These are phyloP conservation scores for Eudasyphora cyanicolor DNA, from an alignment of 2,888 invertebrate genomes.

Conservation along the genomic window DNA sequence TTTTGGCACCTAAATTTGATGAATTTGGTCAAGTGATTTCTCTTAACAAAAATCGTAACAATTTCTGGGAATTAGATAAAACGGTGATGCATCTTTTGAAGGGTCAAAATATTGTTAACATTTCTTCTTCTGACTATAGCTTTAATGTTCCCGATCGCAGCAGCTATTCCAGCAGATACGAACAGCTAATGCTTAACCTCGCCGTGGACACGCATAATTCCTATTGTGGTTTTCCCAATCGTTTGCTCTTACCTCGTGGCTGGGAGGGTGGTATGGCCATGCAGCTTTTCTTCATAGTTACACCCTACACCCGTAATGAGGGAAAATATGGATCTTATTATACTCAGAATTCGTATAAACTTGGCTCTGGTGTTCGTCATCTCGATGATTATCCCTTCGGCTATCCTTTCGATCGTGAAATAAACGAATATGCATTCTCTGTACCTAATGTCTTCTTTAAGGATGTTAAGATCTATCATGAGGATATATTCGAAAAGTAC, in stretches of 20 bases:
- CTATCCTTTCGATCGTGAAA: slow-evolving; percentile 87
- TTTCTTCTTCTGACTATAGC: slow-evolving; percentile 66
- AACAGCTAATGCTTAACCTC: slow-evolving; percentile 80
- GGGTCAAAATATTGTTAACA: no score
- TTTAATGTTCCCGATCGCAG: slow-evolving; percentile 80
- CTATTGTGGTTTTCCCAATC: slow-evolving; percentile 83
- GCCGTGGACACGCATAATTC: slow-evolving; percentile 78
- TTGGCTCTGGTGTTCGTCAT: slow-evolving; percentile 81
- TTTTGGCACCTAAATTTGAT: slow-evolving; percentile 86
- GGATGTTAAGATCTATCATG: slow-evolving; percentile 85
- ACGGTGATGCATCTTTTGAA: no score
- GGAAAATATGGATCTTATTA: slow-evolving; percentile 73
- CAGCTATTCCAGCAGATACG: slow-evolving; percentile 79
- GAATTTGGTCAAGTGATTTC: slow-evolving; percentile 81
- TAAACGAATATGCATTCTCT: slow-evolving; percentile 82
- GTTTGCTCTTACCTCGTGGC: slow-evolving; percentile 85
- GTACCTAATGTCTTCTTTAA: slow-evolving; percentile 86
- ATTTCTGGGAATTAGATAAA: slow-evolving; percentile 84
- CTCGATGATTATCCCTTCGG: slow-evolving; percentile 78
- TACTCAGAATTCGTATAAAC: slow-evolving; percentile 79
- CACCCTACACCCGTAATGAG: slow-evolving; percentile 82
- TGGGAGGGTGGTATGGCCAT: slow-evolving; percentile 83
- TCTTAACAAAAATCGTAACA: slow-evolving; percentile 82
- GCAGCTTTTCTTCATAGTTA: slow-evolving; percentile 81
- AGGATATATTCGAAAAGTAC: slow-evolving; percentile 78